A percentile compares a stretch with the other conserved stretches of the same genome.
phyloP scores from a whole-genome alignment of 2,113 vertebrate genomes.

The Hippocampus mohnikei region DNA sequence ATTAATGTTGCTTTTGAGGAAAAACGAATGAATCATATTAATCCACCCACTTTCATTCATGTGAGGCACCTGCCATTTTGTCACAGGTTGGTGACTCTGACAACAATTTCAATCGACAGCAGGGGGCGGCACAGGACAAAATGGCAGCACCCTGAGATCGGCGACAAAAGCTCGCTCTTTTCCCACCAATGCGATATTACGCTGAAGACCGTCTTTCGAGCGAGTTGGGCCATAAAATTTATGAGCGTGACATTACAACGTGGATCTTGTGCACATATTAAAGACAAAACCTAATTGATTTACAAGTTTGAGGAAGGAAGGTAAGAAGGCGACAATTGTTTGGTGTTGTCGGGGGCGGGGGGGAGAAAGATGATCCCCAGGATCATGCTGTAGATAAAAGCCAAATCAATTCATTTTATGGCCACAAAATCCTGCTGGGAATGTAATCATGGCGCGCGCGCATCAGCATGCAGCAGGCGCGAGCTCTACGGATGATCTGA shows the following conservation, averaged over 20 bases:
- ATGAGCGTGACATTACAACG: not conserved
- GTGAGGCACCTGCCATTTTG: no score
- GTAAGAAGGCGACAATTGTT: not conserved
- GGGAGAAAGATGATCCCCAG: slow-evolving; percentile 27
- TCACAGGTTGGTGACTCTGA: no score
- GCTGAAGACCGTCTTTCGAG: no score
- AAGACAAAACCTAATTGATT: not conserved
- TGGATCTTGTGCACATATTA: not conserved
- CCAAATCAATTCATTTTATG: slow-evolving; percentile 39
- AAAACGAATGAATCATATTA: no score
- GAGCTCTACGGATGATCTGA: not conserved
- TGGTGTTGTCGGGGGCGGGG: not conserved
- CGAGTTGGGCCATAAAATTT: no score
- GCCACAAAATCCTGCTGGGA: slow-evolving; percentile 35
- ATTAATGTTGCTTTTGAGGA: no score
- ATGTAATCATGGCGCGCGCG: slow-evolving; percentile 1
- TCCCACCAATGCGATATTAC: no score
- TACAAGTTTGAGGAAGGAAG: not conserved
- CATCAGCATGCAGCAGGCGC: slow-evolving; percentile 4
- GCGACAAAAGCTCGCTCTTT: no score
- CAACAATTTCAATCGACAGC: no score
- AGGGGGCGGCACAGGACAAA: no score
- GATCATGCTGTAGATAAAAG: not conserved
- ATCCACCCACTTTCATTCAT: no score
- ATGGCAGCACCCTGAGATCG: no score